Conservation (phyloP, 2,113 vertebrate genomes). For the Lycaon pictus region DNA sequence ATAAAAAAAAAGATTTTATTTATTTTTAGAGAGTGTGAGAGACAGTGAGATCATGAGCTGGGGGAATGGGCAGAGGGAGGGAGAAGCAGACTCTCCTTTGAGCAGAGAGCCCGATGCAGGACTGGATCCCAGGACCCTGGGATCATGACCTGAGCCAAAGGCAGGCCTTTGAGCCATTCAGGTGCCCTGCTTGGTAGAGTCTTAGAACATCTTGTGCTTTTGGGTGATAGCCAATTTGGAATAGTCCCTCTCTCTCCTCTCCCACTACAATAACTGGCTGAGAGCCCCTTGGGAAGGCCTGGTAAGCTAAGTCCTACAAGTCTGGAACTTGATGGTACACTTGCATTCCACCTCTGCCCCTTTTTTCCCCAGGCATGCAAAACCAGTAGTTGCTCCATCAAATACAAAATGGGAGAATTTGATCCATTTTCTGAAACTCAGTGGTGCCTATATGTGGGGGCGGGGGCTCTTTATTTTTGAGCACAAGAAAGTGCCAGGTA, state of each 20-base stretch:
- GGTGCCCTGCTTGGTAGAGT: neutral
- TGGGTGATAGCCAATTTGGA: neutral
- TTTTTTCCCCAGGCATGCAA: neutral
- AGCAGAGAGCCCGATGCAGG: too few relatives aligned
- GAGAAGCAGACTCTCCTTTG: too few relatives aligned
- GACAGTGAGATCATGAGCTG: too few relatives aligned
- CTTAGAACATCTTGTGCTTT: neutral
- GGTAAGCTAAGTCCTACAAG: neutral
- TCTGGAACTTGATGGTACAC: neutral
- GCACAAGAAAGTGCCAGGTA: neutral
- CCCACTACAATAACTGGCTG: neutral
- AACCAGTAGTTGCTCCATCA: neutral
- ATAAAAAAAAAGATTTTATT: too few relatives aligned
- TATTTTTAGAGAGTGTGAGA: too few relatives aligned
- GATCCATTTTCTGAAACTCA: neutral
- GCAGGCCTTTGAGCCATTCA: too few relatives aligned
- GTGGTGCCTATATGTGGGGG: neutral
- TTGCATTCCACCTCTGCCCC: neutral
- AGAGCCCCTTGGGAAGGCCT: neutral
- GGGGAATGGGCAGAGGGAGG: too few relatives aligned
- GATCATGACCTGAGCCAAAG: too few relatives aligned
- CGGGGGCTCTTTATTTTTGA: neutral
- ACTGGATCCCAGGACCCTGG: too few relatives aligned
- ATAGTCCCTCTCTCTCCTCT: neutral
- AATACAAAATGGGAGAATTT: slow-evolving; percentile 19